Evolutionary conservation across 2,888 invertebrate genomes (phyloP), one percentile per base, ranked within the genome.

Genomic region (Imbricaverruca yamaguchii): DNA sequence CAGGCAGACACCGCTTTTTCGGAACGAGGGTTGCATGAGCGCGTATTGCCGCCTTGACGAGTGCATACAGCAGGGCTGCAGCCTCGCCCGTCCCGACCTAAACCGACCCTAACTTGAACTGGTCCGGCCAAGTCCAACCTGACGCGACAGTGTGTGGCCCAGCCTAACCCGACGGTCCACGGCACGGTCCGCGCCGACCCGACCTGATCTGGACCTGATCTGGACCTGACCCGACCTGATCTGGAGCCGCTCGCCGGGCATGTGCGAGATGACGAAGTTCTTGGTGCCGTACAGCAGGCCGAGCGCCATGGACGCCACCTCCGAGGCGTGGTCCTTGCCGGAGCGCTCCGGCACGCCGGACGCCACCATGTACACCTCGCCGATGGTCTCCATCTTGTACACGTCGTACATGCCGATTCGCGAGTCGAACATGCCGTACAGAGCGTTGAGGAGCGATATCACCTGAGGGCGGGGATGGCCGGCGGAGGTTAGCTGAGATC

Each of bases 341-440:
- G 85, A 85, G 8, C 83, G 78, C 80, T 85, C 83, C 0, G 86
- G 86, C 1, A 86, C 83, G 7, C 86, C 86, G 21, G 84, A 84
- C 3, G 85, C 86, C 8, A 86, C 86, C 85, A 86, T 86, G 81
- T 86, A 86, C 9, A 85, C 85, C 81, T 86, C 86, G 0, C 86
- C 86, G 39, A 86, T 86, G 18, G 86, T 91, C 85, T 91, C 91
- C 77, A 92, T 92, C 85, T 93, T 93, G 87, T 93, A 93, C 0
- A 92, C 93, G 84, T 92, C 91, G 86, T 92, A 92, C 83, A 91
- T 90, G 85, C 90, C 89, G 85, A 93, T 92, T 83, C 91, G 91
- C 80, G 91, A 90, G 84, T 93, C 93, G 85, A 93, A 93, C 82
- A 92, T 89, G 55, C 91, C 91, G 87, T 93, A 93, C 21, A 93